These are phyloP conservation scores for Choreutis nemorana DNA, from an alignment of 2,888 invertebrate genomes.

Conservation along the genomic window DNA sequence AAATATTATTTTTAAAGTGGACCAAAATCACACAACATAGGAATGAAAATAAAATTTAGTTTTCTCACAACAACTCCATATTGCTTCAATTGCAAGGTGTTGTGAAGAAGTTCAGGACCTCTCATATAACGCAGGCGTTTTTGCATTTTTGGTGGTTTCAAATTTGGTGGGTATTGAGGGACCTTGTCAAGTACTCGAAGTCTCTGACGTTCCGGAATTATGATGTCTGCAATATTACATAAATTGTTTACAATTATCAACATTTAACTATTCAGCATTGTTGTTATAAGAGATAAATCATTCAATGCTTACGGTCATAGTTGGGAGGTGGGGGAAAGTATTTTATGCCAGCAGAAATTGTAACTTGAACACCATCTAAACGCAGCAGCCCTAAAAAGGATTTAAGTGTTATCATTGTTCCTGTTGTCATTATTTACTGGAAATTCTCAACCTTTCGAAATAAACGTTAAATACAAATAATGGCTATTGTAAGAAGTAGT, in stretches of 20 bases:
- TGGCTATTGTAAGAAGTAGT: too few relatives aligned
- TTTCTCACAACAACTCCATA: conserved; percentile 87
- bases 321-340: conserved; percentile 73
- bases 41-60: conserved; percentile 3
- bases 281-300: too few relatives aligned
- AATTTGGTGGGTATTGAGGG: conserved; percentile 71
- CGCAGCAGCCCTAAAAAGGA: background rate
- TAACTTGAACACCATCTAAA: conserved; percentile 24
- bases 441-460: too few relatives aligned
- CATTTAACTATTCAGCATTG: too few relatives aligned
- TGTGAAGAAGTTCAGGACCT: conserved; percentile 90
- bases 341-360: conserved; percentile 65
- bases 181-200: conserved; percentile 76
- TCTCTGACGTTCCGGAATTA: conserved; percentile 76
- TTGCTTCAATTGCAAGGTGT: conserved; percentile 85
- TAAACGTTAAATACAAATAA: too few relatives aligned
- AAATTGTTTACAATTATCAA: conserved; percentile 1
- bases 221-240: conserved; percentile 74
- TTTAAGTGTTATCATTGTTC: background rate
- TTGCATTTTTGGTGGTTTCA: conserved; percentile 84
- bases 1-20: conserved; percentile 6
- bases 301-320: conserved; percentile 72
- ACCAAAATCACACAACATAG: conserved; percentile 1
- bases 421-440: too few relatives aligned
- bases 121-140: conserved; percentile 85